Evolutionary conservation across 2,888 invertebrate genomes (phyloP).

Genomic region (Sceliomorpha sp.): DNA sequence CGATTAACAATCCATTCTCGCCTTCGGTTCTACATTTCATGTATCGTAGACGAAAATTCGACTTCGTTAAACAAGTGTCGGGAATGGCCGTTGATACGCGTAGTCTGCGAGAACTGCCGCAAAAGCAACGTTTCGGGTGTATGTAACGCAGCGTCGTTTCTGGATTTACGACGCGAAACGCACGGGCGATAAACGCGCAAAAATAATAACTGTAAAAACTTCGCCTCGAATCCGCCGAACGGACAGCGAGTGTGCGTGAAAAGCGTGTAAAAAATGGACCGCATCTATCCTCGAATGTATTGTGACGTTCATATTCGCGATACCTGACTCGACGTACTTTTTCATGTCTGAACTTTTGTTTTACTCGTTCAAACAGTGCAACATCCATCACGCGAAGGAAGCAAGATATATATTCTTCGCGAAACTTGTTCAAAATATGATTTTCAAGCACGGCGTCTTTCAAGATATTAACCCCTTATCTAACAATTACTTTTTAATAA

Average conservation of each 20-base stretch:
- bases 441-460: conserved; percentile 47
- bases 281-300: conserved; percentile 58
- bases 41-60: too few relatives aligned
- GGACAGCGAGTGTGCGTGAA: conserved; percentile 54
- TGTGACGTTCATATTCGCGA: conserved; percentile 51
- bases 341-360: conserved; percentile 55
- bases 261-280: conserved; percentile 62
- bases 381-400: conserved; percentile 48
- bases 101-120: conserved; percentile 1
- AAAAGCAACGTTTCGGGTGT: conserved; percentile 40
- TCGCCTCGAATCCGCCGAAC: conserved; percentile 43
- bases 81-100: conserved; percentile 7
- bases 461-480: conserved; percentile 50
- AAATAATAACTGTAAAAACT: conserved; percentile 72
- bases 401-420: conserved; percentile 48
- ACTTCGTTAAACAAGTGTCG: too few relatives aligned
- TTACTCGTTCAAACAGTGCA: conserved; percentile 47
- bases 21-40: too few relatives aligned
- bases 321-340: conserved; percentile 50
- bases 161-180: conserved; percentile 69
- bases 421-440: conserved; percentile 51
- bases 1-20: too few relatives aligned
- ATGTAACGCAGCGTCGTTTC: conserved; percentile 57
- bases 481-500: conserved; percentile 40
- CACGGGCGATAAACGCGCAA: conserved; percentile 66